These are phyloP conservation scores for Nysson spinosus DNA, from an alignment of 2,888 invertebrate species.

Conservation along the genomic window DNA sequence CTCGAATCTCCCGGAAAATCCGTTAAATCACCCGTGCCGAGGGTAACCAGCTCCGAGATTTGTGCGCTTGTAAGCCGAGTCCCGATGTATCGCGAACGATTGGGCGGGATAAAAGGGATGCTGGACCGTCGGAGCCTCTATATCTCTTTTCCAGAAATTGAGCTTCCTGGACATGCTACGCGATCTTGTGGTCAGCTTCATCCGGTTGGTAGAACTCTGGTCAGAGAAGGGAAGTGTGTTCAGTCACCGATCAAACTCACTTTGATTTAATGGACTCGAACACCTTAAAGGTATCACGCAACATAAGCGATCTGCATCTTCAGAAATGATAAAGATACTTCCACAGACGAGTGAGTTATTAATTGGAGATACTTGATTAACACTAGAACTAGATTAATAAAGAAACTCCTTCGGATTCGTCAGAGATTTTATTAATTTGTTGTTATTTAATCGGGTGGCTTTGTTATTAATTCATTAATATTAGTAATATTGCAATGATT, in stretches of 20 bases:
- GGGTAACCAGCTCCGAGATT: conserved; percentile 70
- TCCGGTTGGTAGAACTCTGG: conserved; percentile 2
- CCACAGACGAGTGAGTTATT: too few relatives aligned
- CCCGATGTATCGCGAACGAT: conserved; percentile 75
- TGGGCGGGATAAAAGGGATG: conserved; percentile 75
- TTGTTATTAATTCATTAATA: too few relatives aligned
- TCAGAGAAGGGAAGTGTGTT: conserved; percentile 4
- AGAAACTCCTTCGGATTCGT: too few relatives aligned
- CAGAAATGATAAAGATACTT: too few relatives aligned
- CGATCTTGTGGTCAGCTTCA: conserved; percentile 35
- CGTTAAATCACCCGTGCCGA: conserved; percentile 73
- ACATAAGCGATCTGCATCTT: not conserved
- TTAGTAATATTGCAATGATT: too few relatives aligned
- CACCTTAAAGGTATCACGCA: conserved; percentile 25
- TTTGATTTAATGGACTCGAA: conserved; percentile 34
- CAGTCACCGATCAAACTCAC: conserved; percentile 20
- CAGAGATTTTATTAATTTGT: too few relatives aligned
- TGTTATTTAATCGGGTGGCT: too few relatives aligned
- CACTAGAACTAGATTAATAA: too few relatives aligned
- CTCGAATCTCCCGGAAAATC: conserved; percentile 66
- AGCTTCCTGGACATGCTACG: conserved; percentile 30
- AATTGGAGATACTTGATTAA: too few relatives aligned
- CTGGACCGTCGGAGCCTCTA: conserved; percentile 57
- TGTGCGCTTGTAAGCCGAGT: conserved; percentile 70
- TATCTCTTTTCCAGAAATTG: conserved; percentile 60